Percentiles rank a stretch among this genome's conserved stretches.
Evolutionary conservation across 2,113 vertebrate species (phyloP).

Genomic region (Oxyura jamaicensis): DNA sequence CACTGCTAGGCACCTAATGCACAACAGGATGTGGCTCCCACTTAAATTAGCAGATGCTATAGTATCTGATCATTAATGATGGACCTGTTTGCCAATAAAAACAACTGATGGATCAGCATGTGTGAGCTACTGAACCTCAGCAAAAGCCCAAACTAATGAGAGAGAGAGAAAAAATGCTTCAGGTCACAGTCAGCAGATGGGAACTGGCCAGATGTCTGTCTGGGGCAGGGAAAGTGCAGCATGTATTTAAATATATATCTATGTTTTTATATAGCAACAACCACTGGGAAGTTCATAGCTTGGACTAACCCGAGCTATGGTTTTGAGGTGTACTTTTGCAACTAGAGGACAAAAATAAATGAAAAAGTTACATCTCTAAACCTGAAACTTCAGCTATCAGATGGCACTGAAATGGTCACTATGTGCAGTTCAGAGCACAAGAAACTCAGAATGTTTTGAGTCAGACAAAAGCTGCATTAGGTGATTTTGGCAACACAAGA

Average conservation of each 20-base stretch:
- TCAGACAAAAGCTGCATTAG: background rate
- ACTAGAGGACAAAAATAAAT: background rate
- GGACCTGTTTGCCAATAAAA: slow-evolving; percentile 62
- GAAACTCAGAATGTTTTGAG: background rate
- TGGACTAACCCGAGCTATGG: background rate
- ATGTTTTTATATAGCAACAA: slow-evolving; percentile 25
- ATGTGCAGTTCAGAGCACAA: background rate
- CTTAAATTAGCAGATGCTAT: slow-evolving; percentile 61
- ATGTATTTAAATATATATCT: slow-evolving; percentile 53
- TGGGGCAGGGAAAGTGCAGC: slow-evolving; percentile 60
- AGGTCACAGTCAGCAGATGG: slow-evolving; percentile 69
- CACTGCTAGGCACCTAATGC: slow-evolving; percentile 54
- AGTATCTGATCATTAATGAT: slow-evolving; percentile 59
- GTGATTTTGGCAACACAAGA: background rate
- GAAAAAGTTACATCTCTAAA: background rate
- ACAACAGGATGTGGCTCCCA: slow-evolving; percentile 53
- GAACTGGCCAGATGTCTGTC: slow-evolving; percentile 67
- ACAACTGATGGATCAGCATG: slow-evolving; percentile 59
- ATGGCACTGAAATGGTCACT: background rate
- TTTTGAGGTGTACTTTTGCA: slow-evolving; percentile 31
- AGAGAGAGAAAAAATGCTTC: slow-evolving; percentile 52
- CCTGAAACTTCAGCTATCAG: background rate
- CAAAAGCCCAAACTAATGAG: slow-evolving; percentile 57
- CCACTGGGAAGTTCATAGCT: slow-evolving; percentile 32
- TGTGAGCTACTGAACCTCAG: slow-evolving; percentile 62